Percentiles rank a stretch among this genome's conserved stretches.
These are phyloP conservation scores for Eristalinus sepulchralis DNA, from an alignment of 2,888 invertebrate species.

Conservation along the genomic window DNA sequence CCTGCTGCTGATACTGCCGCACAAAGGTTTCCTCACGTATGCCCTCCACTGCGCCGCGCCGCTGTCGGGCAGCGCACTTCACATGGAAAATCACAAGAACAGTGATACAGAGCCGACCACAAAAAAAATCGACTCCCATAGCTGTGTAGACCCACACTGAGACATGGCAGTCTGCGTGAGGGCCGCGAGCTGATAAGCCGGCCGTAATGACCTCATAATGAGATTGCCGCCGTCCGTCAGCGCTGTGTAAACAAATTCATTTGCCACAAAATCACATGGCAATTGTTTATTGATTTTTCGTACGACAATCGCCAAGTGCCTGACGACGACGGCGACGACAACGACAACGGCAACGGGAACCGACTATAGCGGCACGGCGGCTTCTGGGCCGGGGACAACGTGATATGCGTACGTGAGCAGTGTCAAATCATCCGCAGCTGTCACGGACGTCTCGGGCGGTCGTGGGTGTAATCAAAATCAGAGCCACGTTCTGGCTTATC, in stretches of 20 bases:
- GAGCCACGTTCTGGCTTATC: slow-evolving; percentile 40
- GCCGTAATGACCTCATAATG: slow-evolving; percentile 67
- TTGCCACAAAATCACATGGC: slow-evolving; percentile 69
- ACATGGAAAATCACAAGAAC: slow-evolving; percentile 48
- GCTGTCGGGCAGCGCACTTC: not conserved
- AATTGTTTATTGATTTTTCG: slow-evolving; percentile 51
- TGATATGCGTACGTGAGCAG: slow-evolving; percentile 66
- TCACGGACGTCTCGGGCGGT: not conserved
- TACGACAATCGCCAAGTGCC: slow-evolving; percentile 29
- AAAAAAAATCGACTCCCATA: slow-evolving; percentile 6
- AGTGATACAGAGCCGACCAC: not conserved
- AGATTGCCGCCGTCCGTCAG: slow-evolving; percentile 51
- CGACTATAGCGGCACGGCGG: not conserved
- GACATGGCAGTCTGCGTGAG: slow-evolving; percentile 24
- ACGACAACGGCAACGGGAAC: not conserved
- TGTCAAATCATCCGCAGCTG: slow-evolving; percentile 47
- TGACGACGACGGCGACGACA: not conserved
- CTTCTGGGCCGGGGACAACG: not conserved
- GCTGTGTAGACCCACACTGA: slow-evolving; percentile 21
- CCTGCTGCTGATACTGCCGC: not conserved
- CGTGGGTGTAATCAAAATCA: slow-evolving; percentile 15
- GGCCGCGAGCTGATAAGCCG: slow-evolving; percentile 56
- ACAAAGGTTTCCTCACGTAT: not conserved
- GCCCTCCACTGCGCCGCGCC: slow-evolving; percentile 1
- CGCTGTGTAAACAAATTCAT: slow-evolving; percentile 62